Conservation (phyloP, 2,113 vertebrate genomes). For the Aplodontia rufa region DNA sequence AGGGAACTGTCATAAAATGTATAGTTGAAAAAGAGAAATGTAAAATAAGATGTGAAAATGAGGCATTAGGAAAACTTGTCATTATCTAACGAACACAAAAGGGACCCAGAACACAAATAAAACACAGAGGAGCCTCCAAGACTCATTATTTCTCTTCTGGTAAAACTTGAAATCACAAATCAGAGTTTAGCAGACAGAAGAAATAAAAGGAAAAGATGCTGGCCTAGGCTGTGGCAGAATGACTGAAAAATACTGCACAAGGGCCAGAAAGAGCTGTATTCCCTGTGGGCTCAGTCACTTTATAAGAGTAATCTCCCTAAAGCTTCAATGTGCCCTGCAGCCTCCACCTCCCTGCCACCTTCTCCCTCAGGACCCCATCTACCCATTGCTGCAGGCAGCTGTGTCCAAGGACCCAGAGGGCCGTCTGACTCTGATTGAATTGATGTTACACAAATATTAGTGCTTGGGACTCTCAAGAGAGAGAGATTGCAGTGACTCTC, state of each 20-base stretch:
- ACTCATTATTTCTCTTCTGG: not conserved
- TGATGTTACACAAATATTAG: not conserved
- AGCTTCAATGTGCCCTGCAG: not conserved
- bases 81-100: conserved; percentile 54
- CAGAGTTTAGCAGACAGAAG: not conserved
- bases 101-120: not conserved
- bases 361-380: not conserved
- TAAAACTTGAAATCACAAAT: not conserved
- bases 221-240: not conserved
- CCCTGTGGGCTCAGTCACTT: not conserved
- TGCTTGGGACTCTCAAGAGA: not conserved
- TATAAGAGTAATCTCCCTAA: not conserved
- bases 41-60: conserved; percentile 43
- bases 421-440: not conserved
- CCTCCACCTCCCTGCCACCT: not conserved
- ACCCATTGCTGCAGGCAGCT: not conserved
- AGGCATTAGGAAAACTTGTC: not conserved
- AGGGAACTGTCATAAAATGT: conserved; percentile 55
- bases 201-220: not conserved
- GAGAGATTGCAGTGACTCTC: not conserved
- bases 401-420: not conserved
- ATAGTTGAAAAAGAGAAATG: conserved; percentile 31
- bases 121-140: not conserved
- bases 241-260: not conserved
- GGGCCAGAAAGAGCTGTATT: not conserved